phyloP scores from a whole-genome alignment of 2,113 vertebrate species.

The Lasiurus borealis region DNA sequence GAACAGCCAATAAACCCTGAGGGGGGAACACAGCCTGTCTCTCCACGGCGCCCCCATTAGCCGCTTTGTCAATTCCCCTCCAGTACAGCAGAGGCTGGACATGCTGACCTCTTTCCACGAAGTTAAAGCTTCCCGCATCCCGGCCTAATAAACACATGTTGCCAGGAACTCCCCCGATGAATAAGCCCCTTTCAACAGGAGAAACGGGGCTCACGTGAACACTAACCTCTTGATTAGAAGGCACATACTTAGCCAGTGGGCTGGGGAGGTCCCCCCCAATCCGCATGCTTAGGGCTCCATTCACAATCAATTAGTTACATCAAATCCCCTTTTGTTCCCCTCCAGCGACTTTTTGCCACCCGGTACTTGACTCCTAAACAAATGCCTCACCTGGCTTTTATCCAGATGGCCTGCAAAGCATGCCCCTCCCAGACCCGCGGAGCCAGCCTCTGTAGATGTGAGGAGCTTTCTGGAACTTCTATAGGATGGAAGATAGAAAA shows the following conservation, averaged over 20 bases:
- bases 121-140: slow-evolving; percentile 70
- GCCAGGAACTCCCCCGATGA: slow-evolving; percentile 83
- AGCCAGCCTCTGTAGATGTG: not conserved
- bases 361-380: slow-evolving; percentile 72
- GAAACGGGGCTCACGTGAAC: slow-evolving; percentile 78
- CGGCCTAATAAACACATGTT: slow-evolving; percentile 85
- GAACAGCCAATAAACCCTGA: slow-evolving; percentile 62
- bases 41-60: slow-evolving; percentile 36
- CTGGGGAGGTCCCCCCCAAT: slow-evolving; percentile 66
- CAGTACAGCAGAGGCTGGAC: slow-evolving; percentile 72
- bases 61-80: slow-evolving; percentile 57
- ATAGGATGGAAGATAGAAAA: not conserved
- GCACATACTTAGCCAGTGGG: slow-evolving; percentile 77
- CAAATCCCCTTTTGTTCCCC: slow-evolving; percentile 77
- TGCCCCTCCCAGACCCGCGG: not conserved
- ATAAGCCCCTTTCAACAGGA: slow-evolving; percentile 82
- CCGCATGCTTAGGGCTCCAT: slow-evolving; percentile 62
- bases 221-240: slow-evolving; percentile 82
- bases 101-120: slow-evolving; percentile 79
- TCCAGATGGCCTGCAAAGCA: slow-evolving; percentile 39
- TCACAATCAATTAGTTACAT: slow-evolving; percentile 82
- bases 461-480: not conserved
- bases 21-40: slow-evolving; percentile 46
- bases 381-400: slow-evolving; percentile 56
- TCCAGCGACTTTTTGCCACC: slow-evolving; percentile 69